Evolutionary conservation across 2,113 vertebrate species (phyloP), one percentile per base, ranked within the genome.

Genomic region (Vidua macroura): DNA sequence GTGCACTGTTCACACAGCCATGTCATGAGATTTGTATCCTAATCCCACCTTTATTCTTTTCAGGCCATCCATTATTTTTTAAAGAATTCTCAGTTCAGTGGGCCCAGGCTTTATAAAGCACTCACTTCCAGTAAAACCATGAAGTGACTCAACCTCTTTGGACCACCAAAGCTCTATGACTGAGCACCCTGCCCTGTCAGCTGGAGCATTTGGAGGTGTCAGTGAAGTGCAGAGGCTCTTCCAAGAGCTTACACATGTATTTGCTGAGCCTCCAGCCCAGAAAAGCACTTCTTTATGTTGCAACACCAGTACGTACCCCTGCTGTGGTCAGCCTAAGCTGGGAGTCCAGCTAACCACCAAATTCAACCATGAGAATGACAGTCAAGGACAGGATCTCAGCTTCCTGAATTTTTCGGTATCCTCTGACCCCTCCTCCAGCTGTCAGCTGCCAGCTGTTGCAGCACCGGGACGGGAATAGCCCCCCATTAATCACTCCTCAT

Each of bases 341-440:
- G 30, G 44, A 81, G 55, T 13, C 52, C 72, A 63, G 9, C 15
- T 93, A 73, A 72, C 13, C 30, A 81, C 17, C 43, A 89, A 83
- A 75, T 35, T 66, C 59, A 67, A 13, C 51, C 64, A 21, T 0
- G 0, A 30, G 20, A 53, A 12, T 3, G 8, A 69, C 2, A 2
- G 31, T 16, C 43, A 77, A 55, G 51, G 28, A 41, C 43, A 62
- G 41, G 41, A 51, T 31, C 46, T 53, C 76, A 86, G n/a, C 55
- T 86, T 63, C 49, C 63, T 30, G 33, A 69, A 55, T 88, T 95
- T 46, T 62, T 74, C 55, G 28, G 28, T 15, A 46, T 70, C 51
- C 83, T 73, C 72, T 33, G 43, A 39, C 72, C 37, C 67, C 76
- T 92, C 70, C 70, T 86, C 53, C 80, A n/a, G n/a, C n/a, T n/a